These are phyloP conservation scores for Mus minutoides DNA, from an alignment of 2,797 vertebrate species.

Conservation along the genomic window DNA sequence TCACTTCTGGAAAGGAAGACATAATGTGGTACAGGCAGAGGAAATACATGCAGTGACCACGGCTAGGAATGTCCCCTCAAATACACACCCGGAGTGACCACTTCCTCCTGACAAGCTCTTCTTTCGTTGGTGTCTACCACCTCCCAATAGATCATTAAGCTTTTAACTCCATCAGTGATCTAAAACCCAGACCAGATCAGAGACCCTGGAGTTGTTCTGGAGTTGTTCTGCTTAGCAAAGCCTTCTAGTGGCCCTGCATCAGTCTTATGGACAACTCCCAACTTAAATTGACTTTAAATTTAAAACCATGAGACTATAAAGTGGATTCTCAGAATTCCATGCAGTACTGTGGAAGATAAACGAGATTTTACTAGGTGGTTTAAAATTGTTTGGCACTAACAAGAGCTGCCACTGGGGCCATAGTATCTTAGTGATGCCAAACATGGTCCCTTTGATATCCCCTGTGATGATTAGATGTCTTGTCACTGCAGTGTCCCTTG, in stretches of 20 bases:
- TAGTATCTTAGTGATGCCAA: not conserved
- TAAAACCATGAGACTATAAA: too few relatives aligned
- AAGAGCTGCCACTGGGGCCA: not conserved
- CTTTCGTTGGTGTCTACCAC: not conserved
- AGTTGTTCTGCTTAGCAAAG: not conserved
- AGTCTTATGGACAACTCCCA: not conserved
- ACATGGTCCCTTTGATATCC: not conserved
- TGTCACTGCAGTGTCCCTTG: not conserved
- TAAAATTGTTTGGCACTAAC: not conserved
- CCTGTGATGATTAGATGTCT: not conserved
- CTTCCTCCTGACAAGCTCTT: not conserved
- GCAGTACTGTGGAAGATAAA: not conserved
- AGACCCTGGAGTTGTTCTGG: too few relatives aligned
- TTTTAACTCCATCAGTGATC: not conserved
- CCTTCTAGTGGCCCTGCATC: too few relatives aligned
- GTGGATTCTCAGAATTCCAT: accelerated
- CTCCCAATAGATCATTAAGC: not conserved
- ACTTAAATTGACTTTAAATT: too few relatives aligned
- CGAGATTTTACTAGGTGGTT: not conserved
- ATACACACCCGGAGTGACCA: not conserved
- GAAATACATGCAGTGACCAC: not conserved
- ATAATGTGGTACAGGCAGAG: too few relatives aligned
- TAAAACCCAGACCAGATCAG: not conserved
- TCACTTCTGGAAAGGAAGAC: accelerated
- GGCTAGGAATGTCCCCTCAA: too few relatives aligned